phyloP scores from a whole-genome alignment of 53 echinoderm and acorn worm genomes.

The Pentamera pediparva region DNA sequence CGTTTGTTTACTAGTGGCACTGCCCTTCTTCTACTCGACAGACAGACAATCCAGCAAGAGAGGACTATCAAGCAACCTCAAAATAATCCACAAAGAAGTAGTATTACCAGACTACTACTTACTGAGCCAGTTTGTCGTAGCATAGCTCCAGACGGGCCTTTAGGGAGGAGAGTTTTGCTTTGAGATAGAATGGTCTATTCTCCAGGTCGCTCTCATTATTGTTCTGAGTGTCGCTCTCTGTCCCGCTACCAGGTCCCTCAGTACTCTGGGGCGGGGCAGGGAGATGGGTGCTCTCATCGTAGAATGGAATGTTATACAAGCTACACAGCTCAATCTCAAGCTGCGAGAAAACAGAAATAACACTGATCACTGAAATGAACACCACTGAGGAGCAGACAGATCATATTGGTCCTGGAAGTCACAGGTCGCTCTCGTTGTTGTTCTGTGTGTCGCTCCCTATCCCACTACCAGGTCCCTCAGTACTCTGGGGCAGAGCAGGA shows the following conservation, averaged over 20 bases:
- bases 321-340: conserved; percentile 9
- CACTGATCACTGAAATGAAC: too few species aligned
- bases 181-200: conserved; percentile 18
- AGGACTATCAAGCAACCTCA: too few species aligned
- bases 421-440: too few species aligned
- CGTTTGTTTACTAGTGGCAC: too few species aligned
- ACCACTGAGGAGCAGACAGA: too few species aligned
- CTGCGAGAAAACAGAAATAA: conserved; percentile 7
- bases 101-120: too few species aligned
- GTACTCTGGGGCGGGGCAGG: not conserved
- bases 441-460: conserved; percentile 78
- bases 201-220: conserved; percentile 31
- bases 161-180: conserved; percentile 45
- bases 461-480: conserved; percentile 74
- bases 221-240: conserved; percentile 76
- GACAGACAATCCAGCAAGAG: too few species aligned
- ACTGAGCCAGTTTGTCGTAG: conserved; percentile 38
- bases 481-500: not conserved
- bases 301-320: conserved; percentile 2
- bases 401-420: too few species aligned
- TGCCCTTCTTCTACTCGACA: too few species aligned
- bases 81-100: too few species aligned
- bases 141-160: conserved; percentile 45
- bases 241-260: conserved; percentile 79
- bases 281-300: not conserved